These are phyloP conservation scores for Pocillopora damicornis DNA, from an alignment of 64 coral and sea anemone genomes.

Conservation along the genomic window DNA sequence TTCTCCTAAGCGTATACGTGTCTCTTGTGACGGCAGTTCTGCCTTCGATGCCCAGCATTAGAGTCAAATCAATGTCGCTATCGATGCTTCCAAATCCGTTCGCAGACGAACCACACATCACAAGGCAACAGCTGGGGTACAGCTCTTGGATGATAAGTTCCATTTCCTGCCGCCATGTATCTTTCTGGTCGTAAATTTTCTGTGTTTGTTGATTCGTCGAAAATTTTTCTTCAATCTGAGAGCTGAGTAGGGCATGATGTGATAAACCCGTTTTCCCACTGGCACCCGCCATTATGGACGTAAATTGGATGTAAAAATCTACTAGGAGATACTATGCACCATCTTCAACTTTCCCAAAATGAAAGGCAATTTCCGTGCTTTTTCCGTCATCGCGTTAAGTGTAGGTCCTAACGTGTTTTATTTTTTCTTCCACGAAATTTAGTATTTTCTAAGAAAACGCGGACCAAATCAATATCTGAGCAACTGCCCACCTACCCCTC, in stretches of 20 bases:
- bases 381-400: too few species aligned
- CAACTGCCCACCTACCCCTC: too few species aligned
- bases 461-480: too few species aligned
- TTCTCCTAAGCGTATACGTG: neutral
- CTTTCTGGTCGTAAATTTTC: constrained; percentile 23
- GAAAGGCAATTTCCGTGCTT: too few species aligned
- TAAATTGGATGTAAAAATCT: too few species aligned
- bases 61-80: constrained; percentile 18
- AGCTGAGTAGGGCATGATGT: neutral
- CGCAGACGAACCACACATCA: constrained; percentile 25
- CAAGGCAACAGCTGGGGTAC: constrained; percentile 10
- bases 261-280: neutral
- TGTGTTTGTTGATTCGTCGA: neutral
- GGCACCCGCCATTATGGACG: neutral
- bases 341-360: too few species aligned
- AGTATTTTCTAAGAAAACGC: too few species aligned
- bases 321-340: too few species aligned
- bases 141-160: constrained; percentile 4
- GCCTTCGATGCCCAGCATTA: neutral
- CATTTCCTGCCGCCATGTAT: constrained; percentile 24
- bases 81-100: constrained; percentile 29
- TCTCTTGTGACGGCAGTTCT: neutral
- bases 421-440: too few species aligned
- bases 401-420: too few species aligned
- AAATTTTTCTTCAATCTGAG: constrained; percentile 26